phyloP scores from a whole-genome alignment of 1,140 invertebrate species.

The Eueides isabella region DNA sequence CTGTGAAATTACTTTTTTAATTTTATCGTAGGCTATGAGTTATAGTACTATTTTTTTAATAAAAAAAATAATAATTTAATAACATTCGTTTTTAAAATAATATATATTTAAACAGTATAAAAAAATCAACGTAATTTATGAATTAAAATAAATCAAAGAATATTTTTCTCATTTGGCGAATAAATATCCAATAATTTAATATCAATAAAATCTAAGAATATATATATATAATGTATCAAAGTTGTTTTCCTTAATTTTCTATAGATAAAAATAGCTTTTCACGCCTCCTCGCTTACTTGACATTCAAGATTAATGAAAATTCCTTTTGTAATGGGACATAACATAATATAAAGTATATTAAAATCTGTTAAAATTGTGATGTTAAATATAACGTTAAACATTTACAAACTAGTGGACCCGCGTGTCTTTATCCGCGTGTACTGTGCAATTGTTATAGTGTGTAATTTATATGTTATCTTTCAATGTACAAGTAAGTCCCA shows the following conservation, averaged over 20 bases:
- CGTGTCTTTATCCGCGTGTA: too few species aligned
- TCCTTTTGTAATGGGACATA: neutral
- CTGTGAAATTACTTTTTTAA: constrained; percentile 22
- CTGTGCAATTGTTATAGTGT: too few species aligned
- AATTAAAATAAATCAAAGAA: neutral
- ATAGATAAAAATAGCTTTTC: neutral
- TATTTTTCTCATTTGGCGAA: neutral
- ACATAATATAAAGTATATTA: neutral
- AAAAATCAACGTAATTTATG: too few species aligned
- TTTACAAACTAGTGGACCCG: too few species aligned
- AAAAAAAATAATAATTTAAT: neutral
- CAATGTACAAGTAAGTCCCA: too few species aligned
- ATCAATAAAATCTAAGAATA: neutral
- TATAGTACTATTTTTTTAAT: neutral
- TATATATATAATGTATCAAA: constrained; percentile 3
- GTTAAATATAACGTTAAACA: too few species aligned
- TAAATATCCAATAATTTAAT: neutral
- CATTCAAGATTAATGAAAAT: neutral
- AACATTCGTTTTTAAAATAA: too few species aligned
- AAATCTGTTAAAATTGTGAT: too few species aligned
- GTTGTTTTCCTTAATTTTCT: neutral
- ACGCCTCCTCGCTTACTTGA: neutral
- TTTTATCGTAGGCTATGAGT: neutral
- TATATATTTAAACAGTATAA: too few species aligned
- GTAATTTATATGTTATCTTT: too few species aligned